Base-by-base conservation (phyloP, 1,140 invertebrate species). In the Papilio aristodemus region DNA sequence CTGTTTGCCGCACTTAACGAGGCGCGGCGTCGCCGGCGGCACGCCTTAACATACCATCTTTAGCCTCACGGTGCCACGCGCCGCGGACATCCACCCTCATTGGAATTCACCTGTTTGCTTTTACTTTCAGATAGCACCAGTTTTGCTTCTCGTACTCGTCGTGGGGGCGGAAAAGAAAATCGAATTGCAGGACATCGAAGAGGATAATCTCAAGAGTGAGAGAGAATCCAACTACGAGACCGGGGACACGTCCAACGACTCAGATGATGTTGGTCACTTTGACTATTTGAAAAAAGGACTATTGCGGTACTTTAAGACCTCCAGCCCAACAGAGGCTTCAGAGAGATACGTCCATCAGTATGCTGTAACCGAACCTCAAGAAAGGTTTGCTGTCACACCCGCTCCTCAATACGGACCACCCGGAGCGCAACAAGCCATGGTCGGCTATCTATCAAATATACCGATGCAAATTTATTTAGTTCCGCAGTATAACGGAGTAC, bases 191-290 rank as follows among this genome's bases (percentile, higher is more conserved):
- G 91, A 92, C 73, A 92, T 92, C 13, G 91, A 92, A 68, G 87
- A 91, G 50, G 91, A 92, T 69, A 92, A 91, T 63, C 75, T 92
- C 36, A 91, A 88, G 39, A 92, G 87, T 69, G 91, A 92, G 79
- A 83, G 84, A 50, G 77, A 86, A 73, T 90, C 75, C 22, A 74
- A 77, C 0, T 13, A 70, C 9, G 75, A 79, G 13, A 77, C 70
- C 54, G 50, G 62, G 10, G 73, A 77, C n/a, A n/a, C n/a, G 27
- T 37, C 43, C 6, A 41, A 75, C 14, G 69, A 79, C 32, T 68
- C 27, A 41, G 70, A 38, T 62, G 78, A 75, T 70, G 78, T 78
- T 25, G 63, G 25, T 6, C 63, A 25, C 19, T 32, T 66, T 9
- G 63, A 66, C 19, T 66, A 66, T 46, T 8, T 66, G 7, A 66